Percentiles rank a stretch among this genome's conserved stretches.
Conservation (phyloP, 2,797 vertebrate species). For the Dallia pectoralis region DNA sequence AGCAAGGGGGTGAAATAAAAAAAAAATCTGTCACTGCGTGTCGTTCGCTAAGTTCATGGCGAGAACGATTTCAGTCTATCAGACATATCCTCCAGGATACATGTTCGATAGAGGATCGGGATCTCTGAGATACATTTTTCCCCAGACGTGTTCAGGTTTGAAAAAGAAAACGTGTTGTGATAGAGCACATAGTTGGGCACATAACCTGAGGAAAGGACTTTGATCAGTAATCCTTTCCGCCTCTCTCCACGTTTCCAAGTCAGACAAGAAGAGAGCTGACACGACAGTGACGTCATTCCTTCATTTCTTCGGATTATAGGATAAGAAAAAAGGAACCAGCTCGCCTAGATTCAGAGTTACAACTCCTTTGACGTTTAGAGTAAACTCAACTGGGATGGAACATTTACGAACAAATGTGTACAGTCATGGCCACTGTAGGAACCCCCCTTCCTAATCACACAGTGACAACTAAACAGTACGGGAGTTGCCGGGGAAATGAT, state of each 20-base stretch:
- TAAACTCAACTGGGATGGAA: slow-evolving; percentile 39
- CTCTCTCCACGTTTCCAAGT: slow-evolving; percentile 31
- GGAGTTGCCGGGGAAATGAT: slow-evolving; percentile 49
- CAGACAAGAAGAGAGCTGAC: slow-evolving; percentile 22
- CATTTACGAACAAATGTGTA: slow-evolving; percentile 56
- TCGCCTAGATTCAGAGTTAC: slow-evolving; percentile 39
- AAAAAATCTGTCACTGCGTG: no score
- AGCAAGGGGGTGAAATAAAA: no score
- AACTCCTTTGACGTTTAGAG: slow-evolving; percentile 35
- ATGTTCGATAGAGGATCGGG: slow-evolving; percentile 26
- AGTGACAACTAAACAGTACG: slow-evolving; percentile 36
- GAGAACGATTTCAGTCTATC: slow-evolving; percentile 22
- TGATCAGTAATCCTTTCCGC: slow-evolving; percentile 24
- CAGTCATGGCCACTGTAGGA: slow-evolving; percentile 45
- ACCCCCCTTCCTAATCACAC: slow-evolving; percentile 34
- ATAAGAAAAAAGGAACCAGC: not conserved
- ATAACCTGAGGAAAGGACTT: slow-evolving; percentile 11
- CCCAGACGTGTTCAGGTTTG: slow-evolving; percentile 7
- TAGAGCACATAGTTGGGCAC: slow-evolving; percentile 5
- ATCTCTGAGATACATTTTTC: slow-evolving; percentile 32
- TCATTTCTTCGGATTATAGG: slow-evolving; percentile 22
- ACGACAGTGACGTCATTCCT: slow-evolving; percentile 38
- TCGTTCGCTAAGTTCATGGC: no score
- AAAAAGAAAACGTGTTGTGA: no score
- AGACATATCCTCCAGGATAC: not conserved